A percentile compares a stretch with the other conserved stretches of the same genome.
Conservation (phyloP, 2,888 invertebrate genomes). For the Cylloceria caligata region DNA sequence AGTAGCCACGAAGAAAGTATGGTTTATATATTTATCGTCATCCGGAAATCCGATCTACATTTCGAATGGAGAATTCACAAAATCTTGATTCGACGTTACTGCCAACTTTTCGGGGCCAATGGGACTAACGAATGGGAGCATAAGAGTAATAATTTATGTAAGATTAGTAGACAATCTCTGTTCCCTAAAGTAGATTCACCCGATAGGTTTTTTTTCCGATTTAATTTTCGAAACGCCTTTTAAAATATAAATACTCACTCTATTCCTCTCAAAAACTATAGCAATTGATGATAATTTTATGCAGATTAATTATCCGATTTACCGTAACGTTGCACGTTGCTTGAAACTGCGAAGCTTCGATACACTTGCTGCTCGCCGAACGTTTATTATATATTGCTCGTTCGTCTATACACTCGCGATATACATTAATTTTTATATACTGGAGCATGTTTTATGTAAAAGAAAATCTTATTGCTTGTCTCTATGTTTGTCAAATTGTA, state of each 20-base stretch:
- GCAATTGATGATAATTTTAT: constrained; percentile 41
- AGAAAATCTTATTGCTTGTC: constrained; percentile 45
- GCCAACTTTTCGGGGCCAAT: constrained; percentile 36
- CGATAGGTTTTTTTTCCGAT: constrained; percentile 60
- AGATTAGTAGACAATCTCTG: constrained; percentile 70
- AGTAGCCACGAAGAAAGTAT: constrained; percentile 10
- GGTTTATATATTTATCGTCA: constrained; percentile 34
- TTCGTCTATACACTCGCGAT: constrained; percentile 48
- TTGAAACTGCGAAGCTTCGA: constrained; percentile 61
- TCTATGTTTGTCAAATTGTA: constrained; percentile 49
- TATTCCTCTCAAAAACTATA: constrained; percentile 32
- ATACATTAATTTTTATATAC: constrained; percentile 15
- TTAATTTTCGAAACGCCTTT: constrained; percentile 5
- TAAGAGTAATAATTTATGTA: constrained; percentile 33
- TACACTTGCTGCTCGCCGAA: constrained; percentile 54
- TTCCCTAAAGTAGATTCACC: constrained; percentile 79
- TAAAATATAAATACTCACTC: constrained; percentile 22
- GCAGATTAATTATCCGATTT: constrained; percentile 57
- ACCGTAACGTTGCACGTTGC: constrained; percentile 60
- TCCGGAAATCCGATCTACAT: constrained; percentile 49
- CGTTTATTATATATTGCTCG: constrained; percentile 38
- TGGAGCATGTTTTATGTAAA: constrained; percentile 54
- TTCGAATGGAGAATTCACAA: constrained; percentile 23
- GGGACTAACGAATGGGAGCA: not conserved
- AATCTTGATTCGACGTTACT: constrained; percentile 31